Evolutionary conservation across 2,113 vertebrate genomes (phyloP).

Genomic region (Onychostruthus taczanowskii): DNA sequence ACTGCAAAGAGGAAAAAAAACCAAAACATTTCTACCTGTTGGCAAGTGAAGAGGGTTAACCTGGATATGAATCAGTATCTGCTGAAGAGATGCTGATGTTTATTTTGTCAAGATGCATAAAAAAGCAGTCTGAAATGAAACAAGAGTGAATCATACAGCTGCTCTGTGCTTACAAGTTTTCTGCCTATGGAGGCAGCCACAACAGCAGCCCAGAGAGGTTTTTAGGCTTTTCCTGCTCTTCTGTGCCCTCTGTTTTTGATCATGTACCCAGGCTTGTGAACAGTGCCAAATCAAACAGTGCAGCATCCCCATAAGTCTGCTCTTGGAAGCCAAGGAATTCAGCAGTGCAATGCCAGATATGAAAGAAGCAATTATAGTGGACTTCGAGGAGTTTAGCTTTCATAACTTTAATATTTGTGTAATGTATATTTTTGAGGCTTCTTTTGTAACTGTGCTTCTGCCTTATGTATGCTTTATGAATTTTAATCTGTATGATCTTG

Average conservation of each 20-base stretch:
- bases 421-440: constrained; percentile 17
- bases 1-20: neutral
- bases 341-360: constrained; percentile 33
- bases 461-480: neutral
- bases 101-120: neutral
- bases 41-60: neutral
- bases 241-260: constrained; percentile 74
- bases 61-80: neutral
- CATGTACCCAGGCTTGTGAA: constrained; percentile 66
- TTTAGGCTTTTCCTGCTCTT: constrained; percentile 73
- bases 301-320: constrained; percentile 60
- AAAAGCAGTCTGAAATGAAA: neutral
- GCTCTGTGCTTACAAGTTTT: constrained; percentile 48
- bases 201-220: constrained; percentile 68
- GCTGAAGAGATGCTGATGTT: neutral
- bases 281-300: constrained; percentile 76
- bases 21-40: neutral
- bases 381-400: constrained; percentile 40
- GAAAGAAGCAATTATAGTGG: constrained; percentile 53
- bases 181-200: constrained; percentile 32
- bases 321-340: constrained; percentile 68
- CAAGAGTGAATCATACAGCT: neutral
- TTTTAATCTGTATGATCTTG: neutral
- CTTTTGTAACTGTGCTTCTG: neutral
- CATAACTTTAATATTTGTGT: constrained; percentile 37